Base-by-base conservation (phyloP, 1,140 invertebrate genomes). In the Hirudo medicinalis region DNA sequence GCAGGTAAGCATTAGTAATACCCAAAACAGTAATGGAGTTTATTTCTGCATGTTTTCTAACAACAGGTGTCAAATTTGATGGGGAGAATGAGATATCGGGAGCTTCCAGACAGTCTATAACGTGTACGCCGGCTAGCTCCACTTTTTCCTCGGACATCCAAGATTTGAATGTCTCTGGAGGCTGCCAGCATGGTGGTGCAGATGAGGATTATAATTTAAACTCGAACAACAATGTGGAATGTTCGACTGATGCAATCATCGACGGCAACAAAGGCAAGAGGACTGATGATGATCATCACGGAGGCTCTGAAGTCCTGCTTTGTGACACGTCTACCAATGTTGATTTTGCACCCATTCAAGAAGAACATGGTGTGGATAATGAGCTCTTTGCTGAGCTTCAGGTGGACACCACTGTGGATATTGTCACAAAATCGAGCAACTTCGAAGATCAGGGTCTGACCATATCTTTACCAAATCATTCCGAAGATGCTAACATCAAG, bases 141-240 rank as follows among this genome's bases (percentile, higher is more conserved):
- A 63, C 57, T 63, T 63, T 63, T 32, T 25, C 29, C 8, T 63
- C 57, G 11, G 57, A 63, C 57, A 63, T 63, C 29, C 57, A 63
- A 63, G 57, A 63, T 63, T 13, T 63, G 57, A 63, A 63, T 13
- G 57, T 63, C 22, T 63, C 57, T 1, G 57, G 57, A 63, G 57
- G 57, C 22, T 25, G 57, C 29, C 29, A 32, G 22, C 29, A 25
- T 13, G 22, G 22, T 2, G 15, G 9, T n/a, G 57, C 13, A 22
- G 57, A 63, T n/a, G 57, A 63, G 22, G 57, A 63, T 63, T 63
- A 63, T 20, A 63, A 63, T n/a, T 63, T 32, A n/a, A 25, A 22
- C 22, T 63, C 57, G 29, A 63, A 63, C 57, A n/a, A 63, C 29
- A 63, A 63, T 15, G 57, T 63, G 22, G 57, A 63, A 63, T 63